A percentile compares a stretch with the other conserved stretches of the same genome.
Evolutionary conservation across 2,113 vertebrate species (phyloP).

Genomic region (Notechis scutatus): DNA sequence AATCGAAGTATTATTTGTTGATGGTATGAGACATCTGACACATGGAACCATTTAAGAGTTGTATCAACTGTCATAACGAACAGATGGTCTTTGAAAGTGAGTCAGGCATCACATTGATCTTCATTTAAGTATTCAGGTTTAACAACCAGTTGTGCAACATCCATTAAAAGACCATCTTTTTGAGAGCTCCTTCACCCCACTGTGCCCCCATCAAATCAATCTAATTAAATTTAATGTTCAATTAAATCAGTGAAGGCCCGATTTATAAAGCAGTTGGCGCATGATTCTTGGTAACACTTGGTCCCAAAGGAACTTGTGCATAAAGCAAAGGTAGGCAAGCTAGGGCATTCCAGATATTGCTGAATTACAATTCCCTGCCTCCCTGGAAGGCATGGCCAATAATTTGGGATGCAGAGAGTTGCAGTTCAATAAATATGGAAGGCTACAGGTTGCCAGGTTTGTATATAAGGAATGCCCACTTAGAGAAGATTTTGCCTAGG

Average conservation of each 20-base stretch:
- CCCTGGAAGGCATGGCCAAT: background rate
- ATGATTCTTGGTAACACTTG: no score
- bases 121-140: conserved; percentile 4
- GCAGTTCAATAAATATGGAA: background rate
- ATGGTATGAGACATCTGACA: background rate
- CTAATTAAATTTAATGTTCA: background rate
- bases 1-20: background rate
- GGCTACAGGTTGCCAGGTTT: background rate
- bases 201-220: background rate
- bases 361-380: background rate
- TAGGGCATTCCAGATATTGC: background rate
- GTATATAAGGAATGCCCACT: background rate
- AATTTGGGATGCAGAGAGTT: background rate
- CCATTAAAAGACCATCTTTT: conserved; percentile 8
- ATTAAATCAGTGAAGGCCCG: background rate
- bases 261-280: background rate
- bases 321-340: background rate
- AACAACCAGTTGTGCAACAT: conserved; percentile 10
- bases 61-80: background rate
- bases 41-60: background rate
- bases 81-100: background rate
- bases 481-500: background rate
- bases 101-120: background rate
- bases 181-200: background rate
- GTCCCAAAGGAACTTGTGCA: background rate